Percentiles rank a stretch among this genome's conserved stretches.
Conservation (phyloP, 2,797 vertebrate genomes). For the Parauchenoglanis ngamensis region DNA sequence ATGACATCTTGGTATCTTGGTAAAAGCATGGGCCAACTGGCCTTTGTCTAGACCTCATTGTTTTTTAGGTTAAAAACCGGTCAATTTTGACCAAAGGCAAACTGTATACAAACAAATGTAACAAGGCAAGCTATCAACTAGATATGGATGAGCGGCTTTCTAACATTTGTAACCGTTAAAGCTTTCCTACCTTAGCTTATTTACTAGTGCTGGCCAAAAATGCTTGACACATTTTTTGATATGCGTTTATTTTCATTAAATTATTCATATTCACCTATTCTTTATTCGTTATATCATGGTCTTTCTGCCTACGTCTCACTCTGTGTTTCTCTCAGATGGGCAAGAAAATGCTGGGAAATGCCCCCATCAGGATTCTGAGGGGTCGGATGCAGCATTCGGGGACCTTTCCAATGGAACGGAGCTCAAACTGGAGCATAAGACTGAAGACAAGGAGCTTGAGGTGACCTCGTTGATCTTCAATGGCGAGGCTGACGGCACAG, state of each 20-base stretch:
- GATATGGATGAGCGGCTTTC: not conserved
- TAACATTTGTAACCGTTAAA: not conserved
- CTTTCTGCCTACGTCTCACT: conserved; percentile 32
- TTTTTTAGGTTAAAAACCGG: not conserved
- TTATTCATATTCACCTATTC: not conserved
- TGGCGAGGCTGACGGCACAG: conserved; percentile 64
- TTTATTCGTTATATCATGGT: not conserved
- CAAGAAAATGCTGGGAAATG: conserved; percentile 86
- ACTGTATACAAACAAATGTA: not conserved
- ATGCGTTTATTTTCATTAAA: conserved; percentile 5
- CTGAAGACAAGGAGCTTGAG: conserved; percentile 69
- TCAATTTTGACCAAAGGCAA: not conserved
- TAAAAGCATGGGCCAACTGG: not conserved
- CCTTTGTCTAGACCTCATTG: not conserved
- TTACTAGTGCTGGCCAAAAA: not conserved
- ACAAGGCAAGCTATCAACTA: not conserved
- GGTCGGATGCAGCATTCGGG: conserved; percentile 89
- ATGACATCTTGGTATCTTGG: not conserved
- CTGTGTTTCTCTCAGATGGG: conserved; percentile 80
- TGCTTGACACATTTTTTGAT: not conserved
- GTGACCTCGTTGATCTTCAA: conserved; percentile 72
- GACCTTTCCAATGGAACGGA: conserved; percentile 92
- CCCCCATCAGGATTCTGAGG: conserved; percentile 95
- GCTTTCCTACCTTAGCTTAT: not conserved
- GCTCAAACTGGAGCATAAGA: conserved; percentile 90